These are phyloP conservation scores for Nebria salina DNA, from an alignment of 2,888 invertebrate genomes.

Conservation along the genomic window DNA sequence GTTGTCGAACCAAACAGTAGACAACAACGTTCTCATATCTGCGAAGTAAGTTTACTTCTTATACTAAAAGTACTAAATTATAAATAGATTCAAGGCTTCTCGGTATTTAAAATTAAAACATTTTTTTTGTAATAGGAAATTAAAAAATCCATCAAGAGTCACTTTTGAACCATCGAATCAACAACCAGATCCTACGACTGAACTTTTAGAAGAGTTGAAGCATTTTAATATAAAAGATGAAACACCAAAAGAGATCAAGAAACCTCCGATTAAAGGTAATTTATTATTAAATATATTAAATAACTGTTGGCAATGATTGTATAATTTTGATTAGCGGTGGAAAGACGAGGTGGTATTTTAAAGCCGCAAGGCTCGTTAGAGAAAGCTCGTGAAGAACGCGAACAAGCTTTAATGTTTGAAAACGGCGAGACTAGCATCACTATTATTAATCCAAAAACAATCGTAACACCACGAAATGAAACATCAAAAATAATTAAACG, in stretches of 20 bases:
- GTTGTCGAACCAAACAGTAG: constrained; percentile 63
- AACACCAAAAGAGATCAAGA: not conserved
- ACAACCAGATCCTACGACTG: constrained; percentile 63
- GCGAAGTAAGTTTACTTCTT: constrained; percentile 54
- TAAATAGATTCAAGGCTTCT: not conserved
- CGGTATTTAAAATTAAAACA: not conserved
- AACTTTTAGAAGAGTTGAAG: constrained; percentile 67
- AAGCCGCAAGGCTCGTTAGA: constrained; percentile 79
- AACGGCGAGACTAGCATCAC: not conserved
- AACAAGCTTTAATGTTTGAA: constrained; percentile 57
- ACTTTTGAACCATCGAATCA: constrained; percentile 61
- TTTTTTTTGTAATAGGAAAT: constrained; percentile 52
- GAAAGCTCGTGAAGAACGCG: constrained; percentile 71
- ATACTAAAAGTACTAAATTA: not conserved
- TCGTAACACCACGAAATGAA: constrained; percentile 47
- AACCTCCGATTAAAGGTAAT: constrained; percentile 13
- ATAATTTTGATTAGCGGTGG: constrained; percentile 45
- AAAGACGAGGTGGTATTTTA: constrained; percentile 68
- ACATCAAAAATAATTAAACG: constrained; percentile 58
- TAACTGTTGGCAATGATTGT: not conserved
- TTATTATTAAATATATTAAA: not conserved
- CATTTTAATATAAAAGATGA: constrained; percentile 62
- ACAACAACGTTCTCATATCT: constrained; percentile 59
- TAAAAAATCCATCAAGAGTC: constrained; percentile 54
- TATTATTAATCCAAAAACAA: constrained; percentile 19